Evolutionary conservation across 2,797 vertebrate genomes (phyloP).

Genomic region (Oreochromis mossambicus): DNA sequence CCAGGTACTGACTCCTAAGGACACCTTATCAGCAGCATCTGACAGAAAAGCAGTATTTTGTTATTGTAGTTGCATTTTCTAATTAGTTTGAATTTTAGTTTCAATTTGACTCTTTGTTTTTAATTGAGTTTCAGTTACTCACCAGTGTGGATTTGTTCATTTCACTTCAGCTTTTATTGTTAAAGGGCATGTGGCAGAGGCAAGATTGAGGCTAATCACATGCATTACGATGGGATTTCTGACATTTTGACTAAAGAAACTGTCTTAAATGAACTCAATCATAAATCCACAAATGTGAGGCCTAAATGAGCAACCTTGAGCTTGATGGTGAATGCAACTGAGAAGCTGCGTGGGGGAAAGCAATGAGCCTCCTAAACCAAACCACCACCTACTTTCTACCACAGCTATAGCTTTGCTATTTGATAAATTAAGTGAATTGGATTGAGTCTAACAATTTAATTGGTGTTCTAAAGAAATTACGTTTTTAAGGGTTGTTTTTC

Average conservation of each 20-base stretch:
- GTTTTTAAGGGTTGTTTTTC: neutral
- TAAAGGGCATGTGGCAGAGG: neutral
- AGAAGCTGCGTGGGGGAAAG: neutral
- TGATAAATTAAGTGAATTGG: neutral
- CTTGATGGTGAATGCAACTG: neutral
- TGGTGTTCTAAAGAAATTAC: neutral
- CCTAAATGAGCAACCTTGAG: neutral
- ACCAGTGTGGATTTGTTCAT: neutral
- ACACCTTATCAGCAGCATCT: neutral
- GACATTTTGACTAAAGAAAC: neutral
- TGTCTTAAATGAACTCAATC: no score
- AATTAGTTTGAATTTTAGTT: neutral
- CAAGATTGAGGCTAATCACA: neutral
- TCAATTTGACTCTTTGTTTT: neutral
- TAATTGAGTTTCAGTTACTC: neutral
- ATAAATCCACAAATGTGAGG: no score
- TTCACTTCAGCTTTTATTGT: neutral
- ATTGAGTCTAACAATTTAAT: neutral
- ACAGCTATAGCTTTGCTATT: neutral
- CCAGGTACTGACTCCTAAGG: neutral
- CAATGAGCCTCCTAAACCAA: neutral
- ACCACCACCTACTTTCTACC: neutral
- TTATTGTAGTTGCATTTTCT: neutral
- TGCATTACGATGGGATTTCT: neutral
- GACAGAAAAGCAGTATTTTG: neutral